Conservation (phyloP, 2,797 vertebrate species). For the Lutjanus campechanus region DNA sequence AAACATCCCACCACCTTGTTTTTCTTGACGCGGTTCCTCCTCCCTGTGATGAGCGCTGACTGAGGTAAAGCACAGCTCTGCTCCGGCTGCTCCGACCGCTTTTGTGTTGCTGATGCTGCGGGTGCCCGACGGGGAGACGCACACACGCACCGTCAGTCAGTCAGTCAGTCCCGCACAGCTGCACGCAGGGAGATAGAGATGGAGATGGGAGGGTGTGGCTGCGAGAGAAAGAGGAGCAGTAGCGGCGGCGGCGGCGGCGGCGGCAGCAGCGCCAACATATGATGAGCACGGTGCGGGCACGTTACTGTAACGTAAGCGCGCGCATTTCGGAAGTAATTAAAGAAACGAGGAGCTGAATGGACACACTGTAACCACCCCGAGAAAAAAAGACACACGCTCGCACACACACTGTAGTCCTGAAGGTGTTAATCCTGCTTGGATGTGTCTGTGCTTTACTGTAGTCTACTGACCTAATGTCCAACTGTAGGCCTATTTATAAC, state of each 20-base stretch:
- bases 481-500: not conserved
- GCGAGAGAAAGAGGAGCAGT: slow-evolving; percentile 13
- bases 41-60: slow-evolving; percentile 39
- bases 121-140: slow-evolving; percentile 80
- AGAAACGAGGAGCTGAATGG: slow-evolving; percentile 16
- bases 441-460: not conserved
- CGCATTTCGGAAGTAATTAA: slow-evolving; percentile 31
- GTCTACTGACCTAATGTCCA: not conserved
- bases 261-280: not conserved
- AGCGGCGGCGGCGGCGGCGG: slow-evolving; percentile 21
- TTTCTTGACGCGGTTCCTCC: slow-evolving; percentile 39
- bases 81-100: slow-evolving; percentile 67
- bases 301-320: slow-evolving; percentile 55
- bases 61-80: slow-evolving; percentile 58
- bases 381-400: not conserved
- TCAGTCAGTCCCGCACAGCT: slow-evolving; percentile 75
- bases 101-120: slow-evolving; percentile 90
- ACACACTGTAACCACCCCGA: not conserved
- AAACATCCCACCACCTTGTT: slow-evolving; percentile 57
- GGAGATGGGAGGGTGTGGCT: slow-evolving; percentile 83
- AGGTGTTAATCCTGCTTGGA: slow-evolving; percentile 18
- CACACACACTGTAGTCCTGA: not conserved
- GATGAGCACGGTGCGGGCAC: slow-evolving; percentile 49
- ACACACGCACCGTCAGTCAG: slow-evolving; percentile 75
- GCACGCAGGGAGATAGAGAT: slow-evolving; percentile 80